Conservation (phyloP, 2,888 invertebrate species). For the Apotomis capreana region DNA sequence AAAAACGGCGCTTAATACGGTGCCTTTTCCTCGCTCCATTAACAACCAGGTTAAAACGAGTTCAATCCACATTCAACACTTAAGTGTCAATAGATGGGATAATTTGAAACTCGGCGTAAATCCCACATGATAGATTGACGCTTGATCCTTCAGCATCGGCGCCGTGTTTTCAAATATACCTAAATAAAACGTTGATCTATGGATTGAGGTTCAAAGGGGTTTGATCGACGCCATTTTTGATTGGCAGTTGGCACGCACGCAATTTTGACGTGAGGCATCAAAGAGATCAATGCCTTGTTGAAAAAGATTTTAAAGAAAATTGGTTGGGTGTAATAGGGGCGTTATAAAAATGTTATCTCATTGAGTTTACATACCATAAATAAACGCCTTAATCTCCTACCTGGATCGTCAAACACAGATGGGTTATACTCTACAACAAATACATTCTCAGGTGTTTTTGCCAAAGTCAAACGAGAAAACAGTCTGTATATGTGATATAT, state of each 20-base stretch:
- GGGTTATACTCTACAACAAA: no score
- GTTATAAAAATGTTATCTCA: constrained; percentile 6
- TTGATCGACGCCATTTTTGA: constrained; percentile 55
- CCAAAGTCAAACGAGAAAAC: no score
- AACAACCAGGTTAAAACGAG: constrained; percentile 2
- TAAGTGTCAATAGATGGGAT: constrained; percentile 60
- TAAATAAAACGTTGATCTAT: constrained; percentile 53
- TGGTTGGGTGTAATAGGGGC: constrained; percentile 41
- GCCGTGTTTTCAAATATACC: constrained; percentile 47
- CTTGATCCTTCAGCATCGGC: constrained; percentile 54
- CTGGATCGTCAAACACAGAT: no score
- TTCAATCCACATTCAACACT: constrained; percentile 39
- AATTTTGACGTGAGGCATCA: constrained; percentile 37
- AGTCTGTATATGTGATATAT: no score
- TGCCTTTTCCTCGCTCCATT: constrained; percentile 23
- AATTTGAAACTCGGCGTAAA: constrained; percentile 64
- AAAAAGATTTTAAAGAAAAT: constrained; percentile 39
- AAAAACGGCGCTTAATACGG: constrained; percentile 17
- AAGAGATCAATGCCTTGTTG: constrained; percentile 36
- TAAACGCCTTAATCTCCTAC: background rate
- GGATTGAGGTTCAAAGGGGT: constrained; percentile 59
- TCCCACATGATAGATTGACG: constrained; percentile 72
- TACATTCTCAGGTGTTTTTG: no score
- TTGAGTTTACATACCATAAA: background rate
- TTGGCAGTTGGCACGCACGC: constrained; percentile 53